Evolutionary conservation across 1,140 invertebrate genomes (phyloP), one percentile per base, ranked within the genome.

Genomic region (Oedothorax gibbosus): DNA sequence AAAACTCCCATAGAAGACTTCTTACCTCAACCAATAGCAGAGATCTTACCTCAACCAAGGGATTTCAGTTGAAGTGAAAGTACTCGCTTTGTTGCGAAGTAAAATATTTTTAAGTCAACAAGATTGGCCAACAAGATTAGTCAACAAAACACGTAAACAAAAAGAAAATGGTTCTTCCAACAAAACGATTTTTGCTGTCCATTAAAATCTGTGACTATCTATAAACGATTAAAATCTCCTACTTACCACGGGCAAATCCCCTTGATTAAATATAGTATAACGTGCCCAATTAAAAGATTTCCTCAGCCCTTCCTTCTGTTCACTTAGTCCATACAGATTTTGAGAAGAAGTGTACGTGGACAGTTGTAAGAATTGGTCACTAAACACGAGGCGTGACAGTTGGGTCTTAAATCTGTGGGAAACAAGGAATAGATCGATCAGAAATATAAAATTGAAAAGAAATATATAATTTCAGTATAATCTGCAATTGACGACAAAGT

Each of bases 311-410:
- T 87, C 89, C 1, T 87, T 85, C 57, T 87, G 88, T 87, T 93
- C 92, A 15, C 92, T 92, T 85, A 93, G 90, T 12, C 92, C 92
- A 88, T 91, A 93, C 11, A 93, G 87, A 85, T 91, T 90, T 9
- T 86, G 85, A 10, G 90, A 89, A 12, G 91, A 89, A 7, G 92
- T 87, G 21, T 87, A 85, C 0, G 91, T 90, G 7, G 90, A 88
- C 18, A 93, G 88, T 88, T 92, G 91, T n/a, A 93, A 89, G 85
- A 92, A 93, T 87, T 93, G 90, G 85, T 93, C 90, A 7, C 89
- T 89, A 81, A 91, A 91, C 7, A 90, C 87, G 12, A 93, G 87
- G 14, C 89, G 88, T 0, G 90, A 88, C 65, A 86, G n/a, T 10
- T 73, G 51, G 0, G 86, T 86, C 18, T 84, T 54, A 21, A 82